A percentile compares a stretch with the other conserved stretches of the same genome.
Evolutionary conservation across 2,797 vertebrate species (phyloP).

Genomic region (Huso huso): DNA sequence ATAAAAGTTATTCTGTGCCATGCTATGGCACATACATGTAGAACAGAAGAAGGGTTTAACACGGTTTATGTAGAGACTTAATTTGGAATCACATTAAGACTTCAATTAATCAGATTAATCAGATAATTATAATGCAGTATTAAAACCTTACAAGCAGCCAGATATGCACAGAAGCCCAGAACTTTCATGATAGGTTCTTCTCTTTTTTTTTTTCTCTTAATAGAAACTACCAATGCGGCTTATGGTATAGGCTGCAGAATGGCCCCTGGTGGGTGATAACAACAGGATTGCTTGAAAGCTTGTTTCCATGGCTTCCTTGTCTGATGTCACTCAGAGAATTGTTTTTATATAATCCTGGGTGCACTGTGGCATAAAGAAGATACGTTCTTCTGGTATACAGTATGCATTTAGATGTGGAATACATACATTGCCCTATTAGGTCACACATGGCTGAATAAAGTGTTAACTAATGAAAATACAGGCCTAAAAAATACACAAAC

Average conservation of each 20-base stretch:
- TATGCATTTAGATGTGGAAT: too few species aligned
- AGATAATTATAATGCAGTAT: neutral
- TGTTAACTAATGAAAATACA: too few species aligned
- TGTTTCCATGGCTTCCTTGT: conserved; percentile 12
- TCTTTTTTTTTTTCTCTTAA: conserved; percentile 9
- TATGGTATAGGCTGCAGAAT: conserved; percentile 8
- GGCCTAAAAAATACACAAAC: too few species aligned
- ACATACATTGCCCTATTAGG: too few species aligned
- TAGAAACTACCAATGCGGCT: neutral
- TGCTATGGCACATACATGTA: neutral
- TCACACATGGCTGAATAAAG: too few species aligned
- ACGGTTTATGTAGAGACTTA: neutral
- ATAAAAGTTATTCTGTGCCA: neutral
- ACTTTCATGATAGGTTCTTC: neutral
- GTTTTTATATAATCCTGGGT: conserved; percentile 8
- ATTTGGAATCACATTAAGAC: neutral
- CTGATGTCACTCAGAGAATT: conserved; percentile 7
- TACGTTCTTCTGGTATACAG: neutral
- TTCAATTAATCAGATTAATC: neutral
- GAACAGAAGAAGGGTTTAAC: neutral
- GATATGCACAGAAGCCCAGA: neutral
- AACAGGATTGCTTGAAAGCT: neutral
- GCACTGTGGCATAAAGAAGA: neutral
- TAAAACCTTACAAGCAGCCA: neutral
- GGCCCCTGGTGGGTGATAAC: conserved; percentile 6